Evolutionary conservation across 2,113 vertebrate genomes (phyloP).

Genomic region (Dunckerocampus dactyliophorus): DNA sequence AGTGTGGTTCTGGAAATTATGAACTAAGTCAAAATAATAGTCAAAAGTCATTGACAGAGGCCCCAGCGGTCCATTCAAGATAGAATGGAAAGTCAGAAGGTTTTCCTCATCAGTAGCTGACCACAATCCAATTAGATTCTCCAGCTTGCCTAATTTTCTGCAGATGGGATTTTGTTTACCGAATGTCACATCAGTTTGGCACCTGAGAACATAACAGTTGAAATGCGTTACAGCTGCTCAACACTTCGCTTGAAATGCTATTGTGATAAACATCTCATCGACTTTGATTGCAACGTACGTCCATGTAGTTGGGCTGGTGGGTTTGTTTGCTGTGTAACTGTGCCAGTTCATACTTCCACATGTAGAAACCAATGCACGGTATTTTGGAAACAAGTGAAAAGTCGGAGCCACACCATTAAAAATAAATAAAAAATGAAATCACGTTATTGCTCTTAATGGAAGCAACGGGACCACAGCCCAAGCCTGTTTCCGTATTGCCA

Average conservation of each 20-base stretch:
- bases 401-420: constrained; percentile 14
- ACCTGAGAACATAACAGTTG: constrained; percentile 33
- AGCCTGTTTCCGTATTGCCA: constrained; percentile 27
- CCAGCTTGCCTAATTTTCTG: constrained; percentile 29
- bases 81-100: constrained; percentile 6
- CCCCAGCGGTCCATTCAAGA: not conserved
- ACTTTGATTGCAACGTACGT: constrained; percentile 11
- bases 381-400: constrained; percentile 1
- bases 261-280: constrained; percentile 22
- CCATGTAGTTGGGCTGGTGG: not conserved
- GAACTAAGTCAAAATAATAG: not conserved
- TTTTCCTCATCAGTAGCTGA: constrained; percentile 20
- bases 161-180: constrained; percentile 56
- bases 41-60: not conserved
- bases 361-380: not conserved
- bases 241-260: constrained; percentile 14
- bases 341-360: not conserved
- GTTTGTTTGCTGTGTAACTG: constrained; percentile 10
- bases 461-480: constrained; percentile 14
- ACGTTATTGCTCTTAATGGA: constrained; percentile 25
- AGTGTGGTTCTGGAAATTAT: constrained; percentile 3
- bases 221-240: constrained; percentile 32
- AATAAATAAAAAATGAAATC: not conserved
- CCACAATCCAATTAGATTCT: constrained; percentile 28
- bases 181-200: constrained; percentile 20